phyloP scores from a whole-genome alignment of 2,797 vertebrate genomes.

The Eremophila alpestris region DNA sequence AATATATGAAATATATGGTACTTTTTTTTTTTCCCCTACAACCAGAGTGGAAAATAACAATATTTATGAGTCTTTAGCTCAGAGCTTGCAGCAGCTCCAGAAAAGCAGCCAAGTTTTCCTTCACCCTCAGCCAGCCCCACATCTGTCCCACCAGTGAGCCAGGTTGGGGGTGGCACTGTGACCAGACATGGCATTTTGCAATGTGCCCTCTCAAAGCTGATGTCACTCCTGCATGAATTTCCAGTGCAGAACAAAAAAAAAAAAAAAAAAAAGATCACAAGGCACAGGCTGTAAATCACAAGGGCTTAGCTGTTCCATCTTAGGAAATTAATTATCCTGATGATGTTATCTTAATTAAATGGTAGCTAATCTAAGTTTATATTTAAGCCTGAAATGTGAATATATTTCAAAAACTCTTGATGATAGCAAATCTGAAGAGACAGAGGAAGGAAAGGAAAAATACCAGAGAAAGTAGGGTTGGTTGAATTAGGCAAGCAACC shows the following conservation, averaged over 20 bases:
- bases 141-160: neutral
- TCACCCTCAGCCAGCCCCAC: neutral
- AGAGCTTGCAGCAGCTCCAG: neutral
- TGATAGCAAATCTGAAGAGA: conserved; percentile 66
- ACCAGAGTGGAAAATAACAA: neutral
- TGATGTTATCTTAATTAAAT: conserved; percentile 69
- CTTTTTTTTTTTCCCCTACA: neutral
- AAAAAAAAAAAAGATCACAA: neutral
- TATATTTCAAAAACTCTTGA: conserved; percentile 70
- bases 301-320: conserved; percentile 31
- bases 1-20: neutral
- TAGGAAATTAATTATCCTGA: conserved; percentile 59
- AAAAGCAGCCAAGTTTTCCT: neutral
- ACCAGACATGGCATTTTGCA: neutral
- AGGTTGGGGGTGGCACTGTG: neutral
- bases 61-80: neutral
- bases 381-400: conserved; percentile 69
- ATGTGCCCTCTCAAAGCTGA: neutral
- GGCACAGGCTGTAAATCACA: conserved; percentile 39
- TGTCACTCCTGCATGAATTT: neutral
- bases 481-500: conserved; percentile 58
- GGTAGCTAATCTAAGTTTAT: conserved; percentile 55
- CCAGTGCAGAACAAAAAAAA: neutral
- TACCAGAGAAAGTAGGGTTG: conserved; percentile 56
- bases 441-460: conserved; percentile 73